Base-by-base conservation (phyloP, 2,888 invertebrate species). In the Drosophila leonis region DNA sequence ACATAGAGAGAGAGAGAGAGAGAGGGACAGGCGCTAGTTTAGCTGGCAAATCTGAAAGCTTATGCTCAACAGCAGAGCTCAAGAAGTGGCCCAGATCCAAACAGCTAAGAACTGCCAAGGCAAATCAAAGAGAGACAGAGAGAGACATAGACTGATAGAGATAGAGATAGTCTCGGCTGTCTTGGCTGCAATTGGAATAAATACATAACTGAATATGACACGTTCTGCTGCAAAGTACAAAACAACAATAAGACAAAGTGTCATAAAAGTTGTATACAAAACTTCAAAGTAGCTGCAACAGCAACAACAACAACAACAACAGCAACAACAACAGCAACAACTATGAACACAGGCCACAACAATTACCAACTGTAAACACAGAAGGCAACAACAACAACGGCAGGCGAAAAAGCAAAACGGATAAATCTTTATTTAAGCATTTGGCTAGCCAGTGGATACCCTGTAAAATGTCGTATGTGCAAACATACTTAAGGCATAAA, bases 261-360 rank as follows among this genome's bases (percentile, higher is more conserved):
- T 88, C 87, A 88, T 84, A 84, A 87, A 87, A 87, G 87, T 87
- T 87, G 86, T 87, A 86, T 75, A 86, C 87, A 84, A 82, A 87
- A 87, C 86, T 87, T 82, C 73, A 88, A 84, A 85, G 85, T 82
- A 80, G 78, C 75, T 82, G 87, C 87, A 80, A 72, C 78, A 75
- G 65, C 75, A 67, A 64, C 74, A 69, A 62, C 46, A 48, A 6
- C 48, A 18, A 10, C 75, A 78, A 80, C 87, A 80, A 68, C 78
- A 75, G 52, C 71, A 67, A 57, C 74, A 69, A 56, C 46, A 35
- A 35, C 51, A 63, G 24, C 37, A 59, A 44, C 52, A 62, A 56
- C 52, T 55, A 15, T 27, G 41, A 33, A 15, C 46, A 31, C 48
- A 37, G 52, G 59, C 76, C 71, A 64, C 69, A 77, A 75, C 79